Percentiles rank a stretch among this genome's conserved stretches.
These are phyloP conservation scores for Gonocerus acuteangulatus DNA, from an alignment of 2,888 invertebrate genomes.

Conservation along the genomic window DNA sequence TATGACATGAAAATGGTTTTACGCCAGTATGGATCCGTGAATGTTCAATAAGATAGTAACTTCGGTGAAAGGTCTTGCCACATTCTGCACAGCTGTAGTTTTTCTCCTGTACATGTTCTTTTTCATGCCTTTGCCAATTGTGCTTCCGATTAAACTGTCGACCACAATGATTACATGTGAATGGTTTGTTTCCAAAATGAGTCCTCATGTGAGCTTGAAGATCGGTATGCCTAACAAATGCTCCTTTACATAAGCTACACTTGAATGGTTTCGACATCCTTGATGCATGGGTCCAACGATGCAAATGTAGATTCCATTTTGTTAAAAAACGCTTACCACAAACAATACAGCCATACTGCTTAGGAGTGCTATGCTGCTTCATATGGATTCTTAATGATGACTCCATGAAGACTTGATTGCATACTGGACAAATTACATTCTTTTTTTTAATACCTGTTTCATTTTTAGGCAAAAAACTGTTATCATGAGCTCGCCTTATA, in stretches of 20 bases:
- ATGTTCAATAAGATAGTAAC: constrained; percentile 81
- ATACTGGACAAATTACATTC: constrained; percentile 70
- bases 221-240: constrained; percentile 73
- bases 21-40: constrained; percentile 75
- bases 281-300: constrained; percentile 81
- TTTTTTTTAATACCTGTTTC: constrained; percentile 43
- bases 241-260: constrained; percentile 73
- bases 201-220: constrained; percentile 78
- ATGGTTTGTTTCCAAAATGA: constrained; percentile 73
- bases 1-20: constrained; percentile 75
- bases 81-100: constrained; percentile 69
- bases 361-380: constrained; percentile 62
- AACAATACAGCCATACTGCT: constrained; percentile 70
- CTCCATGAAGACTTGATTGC: constrained; percentile 67
- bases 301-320: constrained; percentile 82
- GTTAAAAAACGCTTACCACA: constrained; percentile 81
- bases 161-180: constrained; percentile 83
- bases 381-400: constrained; percentile 60
- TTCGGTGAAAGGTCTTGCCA: constrained; percentile 75
- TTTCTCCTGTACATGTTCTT: constrained; percentile 69
- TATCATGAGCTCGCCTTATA: constrained; percentile 42
- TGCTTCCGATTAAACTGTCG: constrained; percentile 81
- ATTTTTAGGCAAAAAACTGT: constrained; percentile 36
- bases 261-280: constrained; percentile 77
- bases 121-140: constrained; percentile 77